Conservation (phyloP, 2,888 invertebrate genomes). For the Scaptomyza tumidula region DNA sequence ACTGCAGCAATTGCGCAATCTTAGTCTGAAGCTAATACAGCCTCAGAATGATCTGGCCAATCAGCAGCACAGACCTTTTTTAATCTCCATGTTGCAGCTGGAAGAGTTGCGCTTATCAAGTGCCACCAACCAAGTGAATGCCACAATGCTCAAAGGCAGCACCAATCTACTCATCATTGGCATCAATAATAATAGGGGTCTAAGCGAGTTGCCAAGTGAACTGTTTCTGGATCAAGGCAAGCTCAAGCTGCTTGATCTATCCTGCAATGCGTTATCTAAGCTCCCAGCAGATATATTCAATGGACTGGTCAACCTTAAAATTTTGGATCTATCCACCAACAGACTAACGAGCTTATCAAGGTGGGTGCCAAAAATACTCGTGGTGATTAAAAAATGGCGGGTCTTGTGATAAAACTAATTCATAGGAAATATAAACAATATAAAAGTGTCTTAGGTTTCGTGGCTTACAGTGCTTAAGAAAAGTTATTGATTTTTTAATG, state of each 20-base stretch:
- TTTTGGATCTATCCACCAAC: constrained; percentile 88
- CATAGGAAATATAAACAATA: background rate
- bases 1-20: constrained; percentile 53
- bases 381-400: constrained; percentile 35
- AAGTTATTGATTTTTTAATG: constrained; percentile 7
- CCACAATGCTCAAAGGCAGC: constrained; percentile 86
- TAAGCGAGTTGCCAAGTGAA: constrained; percentile 42
- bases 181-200: constrained; percentile 51
- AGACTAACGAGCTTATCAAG: constrained; percentile 86
- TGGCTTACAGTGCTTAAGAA: constrained; percentile 7
- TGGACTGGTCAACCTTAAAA: constrained; percentile 86
- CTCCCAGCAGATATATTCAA: constrained; percentile 50
- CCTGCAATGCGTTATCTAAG: constrained; percentile 30
- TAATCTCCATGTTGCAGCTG: constrained; percentile 86
- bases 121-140: constrained; percentile 86
- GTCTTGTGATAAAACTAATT: background rate
- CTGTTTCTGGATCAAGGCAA: constrained; percentile 58
- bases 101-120: constrained; percentile 87
- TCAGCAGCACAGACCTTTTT: constrained; percentile 82
- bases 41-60: background rate
- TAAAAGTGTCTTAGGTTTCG: background rate
- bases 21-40: constrained; percentile 44
- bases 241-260: constrained; percentile 36
- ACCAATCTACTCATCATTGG: constrained; percentile 87
- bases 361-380: constrained; percentile 83